A percentile compares a stretch with the other conserved stretches of the same genome.
Conservation (phyloP, 2,888 invertebrate species). For the Mythimna pallens region DNA sequence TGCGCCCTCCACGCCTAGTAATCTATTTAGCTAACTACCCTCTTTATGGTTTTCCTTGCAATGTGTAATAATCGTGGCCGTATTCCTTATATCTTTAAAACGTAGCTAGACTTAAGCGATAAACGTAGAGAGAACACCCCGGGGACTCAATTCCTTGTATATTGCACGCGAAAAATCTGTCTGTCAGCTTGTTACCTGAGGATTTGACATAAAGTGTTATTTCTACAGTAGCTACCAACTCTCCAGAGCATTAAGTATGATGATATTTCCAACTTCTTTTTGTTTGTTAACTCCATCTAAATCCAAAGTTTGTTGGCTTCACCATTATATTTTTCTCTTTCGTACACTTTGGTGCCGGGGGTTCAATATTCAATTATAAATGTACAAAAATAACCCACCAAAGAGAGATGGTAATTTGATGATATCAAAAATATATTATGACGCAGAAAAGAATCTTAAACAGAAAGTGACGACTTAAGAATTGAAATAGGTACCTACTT, state of each 20-base stretch:
- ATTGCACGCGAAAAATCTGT: slow-evolving; percentile 61
- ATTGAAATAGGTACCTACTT: background rate
- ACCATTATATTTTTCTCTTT: slow-evolving; percentile 18
- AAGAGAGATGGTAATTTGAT: background rate
- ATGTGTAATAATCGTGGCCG: slow-evolving; percentile 72
- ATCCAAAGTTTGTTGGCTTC: slow-evolving; percentile 36
- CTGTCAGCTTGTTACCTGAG: slow-evolving; percentile 60
- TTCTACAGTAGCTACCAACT: slow-evolving; percentile 44
- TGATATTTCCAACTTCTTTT: slow-evolving; percentile 54
- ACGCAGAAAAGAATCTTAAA: background rate
- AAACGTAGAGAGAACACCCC: slow-evolving; percentile 54
- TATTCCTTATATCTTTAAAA: slow-evolving; percentile 64
- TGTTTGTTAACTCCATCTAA: slow-evolving; percentile 32
- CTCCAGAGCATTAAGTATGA: slow-evolving; percentile 54
- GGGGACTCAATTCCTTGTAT: slow-evolving; percentile 57
- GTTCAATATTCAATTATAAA: background rate
- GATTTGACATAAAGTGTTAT: slow-evolving; percentile 52
- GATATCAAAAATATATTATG: background rate
- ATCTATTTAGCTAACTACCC: slow-evolving; percentile 84
- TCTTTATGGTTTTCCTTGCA: slow-evolving; percentile 79
- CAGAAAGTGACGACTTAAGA: background rate
- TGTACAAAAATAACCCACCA: background rate
- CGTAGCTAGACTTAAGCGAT: slow-evolving; percentile 56
- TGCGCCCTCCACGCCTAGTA: slow-evolving; percentile 74
- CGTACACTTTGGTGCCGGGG: background rate